Conservation (phyloP, 2,797 vertebrate genomes). For the Poecilia wingei region DNA sequence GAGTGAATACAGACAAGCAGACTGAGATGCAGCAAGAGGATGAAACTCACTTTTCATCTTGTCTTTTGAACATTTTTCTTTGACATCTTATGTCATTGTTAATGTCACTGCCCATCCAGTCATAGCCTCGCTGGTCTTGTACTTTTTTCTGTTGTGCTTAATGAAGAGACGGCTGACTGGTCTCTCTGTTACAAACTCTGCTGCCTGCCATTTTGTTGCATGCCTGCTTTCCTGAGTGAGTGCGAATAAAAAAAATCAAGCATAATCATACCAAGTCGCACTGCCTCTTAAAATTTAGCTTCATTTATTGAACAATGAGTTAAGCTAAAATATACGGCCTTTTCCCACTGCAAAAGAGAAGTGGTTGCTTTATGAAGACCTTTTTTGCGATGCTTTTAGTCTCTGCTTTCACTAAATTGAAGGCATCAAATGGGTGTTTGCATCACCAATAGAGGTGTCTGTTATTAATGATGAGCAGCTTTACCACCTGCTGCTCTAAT, state of each 20-base stretch:
- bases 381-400: background rate
- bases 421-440: constrained; percentile 17
- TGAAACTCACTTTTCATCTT: constrained; percentile 33
- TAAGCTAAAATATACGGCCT: constrained; percentile 23
- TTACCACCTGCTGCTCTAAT: constrained; percentile 75
- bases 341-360: background rate
- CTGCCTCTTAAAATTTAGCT: constrained; percentile 17
- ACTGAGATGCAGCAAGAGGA: constrained; percentile 31
- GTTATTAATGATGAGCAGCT: constrained; percentile 72
- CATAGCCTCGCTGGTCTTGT: constrained; percentile 30
- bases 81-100: constrained; percentile 27
- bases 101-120: constrained; percentile 23
- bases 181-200: constrained; percentile 47
- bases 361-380: background rate
- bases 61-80: constrained; percentile 25
- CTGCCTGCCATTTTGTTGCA: constrained; percentile 43
- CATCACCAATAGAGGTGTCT: constrained; percentile 47
- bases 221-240: constrained; percentile 59
- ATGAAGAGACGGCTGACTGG: constrained; percentile 36
- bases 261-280: constrained; percentile 52
- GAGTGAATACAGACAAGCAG: constrained; percentile 30
- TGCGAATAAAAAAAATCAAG: constrained; percentile 63
- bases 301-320: constrained; percentile 37
- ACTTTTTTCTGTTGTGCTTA: constrained; percentile 1
- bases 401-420: background rate